Base-by-base conservation (phyloP, 2,888 invertebrate species). In the Cylindroiulus punctatus region DNA sequence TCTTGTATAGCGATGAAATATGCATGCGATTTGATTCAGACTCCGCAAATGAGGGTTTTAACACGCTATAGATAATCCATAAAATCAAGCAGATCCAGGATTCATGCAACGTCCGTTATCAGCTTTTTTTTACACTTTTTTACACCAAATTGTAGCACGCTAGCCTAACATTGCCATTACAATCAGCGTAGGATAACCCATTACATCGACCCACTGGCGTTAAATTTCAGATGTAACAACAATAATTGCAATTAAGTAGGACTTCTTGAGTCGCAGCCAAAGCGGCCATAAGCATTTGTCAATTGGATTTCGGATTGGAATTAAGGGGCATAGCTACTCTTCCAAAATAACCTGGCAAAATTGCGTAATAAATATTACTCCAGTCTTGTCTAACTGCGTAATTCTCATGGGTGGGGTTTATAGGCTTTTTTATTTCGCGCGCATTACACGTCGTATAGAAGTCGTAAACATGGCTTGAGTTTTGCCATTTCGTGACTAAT, bases 61-160 rank as follows among this genome's bases (percentile, higher is more conserved):
- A 76, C 30, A 76, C 76, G 76, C 76, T 76, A 76, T 76, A 30
- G 76, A 76, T 76, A 76, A 76, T 76, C 76, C 17, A 76, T 76
- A 76, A 76, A 76, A 76, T 76, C 76, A 76, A 76, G 76, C 76
- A 76, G 76, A 76, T 76, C 76, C 76, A 76, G 76, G 76, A 76
- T 76, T 76, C 76, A 76, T 76, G 76, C 76, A 76, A 76, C 76
- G 76, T 76, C 76, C 30, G 30, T 76, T 76, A 65, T 65, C 76
- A 76, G 30, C 14, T 76, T 76, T 65, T 57, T 57, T 76, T 76
- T 76, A n/a, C n/a, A n/a, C 14, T 76, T 76, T 30, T 76, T 17
- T 32, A 32, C 26, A 30, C 26, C 30, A 30, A 76, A 76, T 76
- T 76, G 30, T 76, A 76, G 17, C 76, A 76, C 76, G 76, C 76